Evolutionary conservation across 2,797 vertebrate species (phyloP), one percentile per base, ranked within the genome.

Genomic region (Eospalax fontanierii): DNA sequence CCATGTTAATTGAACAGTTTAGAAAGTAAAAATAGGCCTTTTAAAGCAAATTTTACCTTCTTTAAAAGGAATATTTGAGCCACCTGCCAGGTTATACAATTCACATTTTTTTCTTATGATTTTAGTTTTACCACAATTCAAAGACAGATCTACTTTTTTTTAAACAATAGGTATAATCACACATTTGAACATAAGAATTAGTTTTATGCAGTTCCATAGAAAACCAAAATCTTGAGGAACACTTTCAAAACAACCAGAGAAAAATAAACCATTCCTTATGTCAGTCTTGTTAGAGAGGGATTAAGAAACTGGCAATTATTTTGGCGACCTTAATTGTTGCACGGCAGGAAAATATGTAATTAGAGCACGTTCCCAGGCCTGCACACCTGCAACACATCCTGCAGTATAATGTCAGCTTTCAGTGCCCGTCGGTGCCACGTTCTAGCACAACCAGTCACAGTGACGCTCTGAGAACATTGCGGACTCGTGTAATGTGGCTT

Each of bases 341-440:
- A 97, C 98, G 97, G 98, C 98, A 99, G 99, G 99, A 99, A 99
- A 99, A 99, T 99, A 99, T 99, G 99, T 99, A 99, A 99, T 99
- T 99, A 99, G 99, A 98, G 98, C 98, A 98, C 98, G 98, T 99
- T 99, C 98, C 97, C 98, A 98, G 99, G 98, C 99, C 99, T 98
- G 99, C 99, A 99, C 99, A 99, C 99, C 99, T 99, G 99, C 99
- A 99, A 99, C 99, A 99, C 99, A 99, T 99, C 99, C 98, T 98
- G 98, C 98, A 98, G 98, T 99, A 99, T 99, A 99, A 99, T 99
- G 99, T 99, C 99, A 99, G 99, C 99, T 99, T 99, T 99, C 99
- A 99, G 99, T 98, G 98, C 98, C 98, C 97, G 97, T 97, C 98
- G 97, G 98, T 99, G 99, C 99, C 99, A 99, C 99, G 99, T 99